A percentile compares a stretch with the other conserved stretches of the same genome.
These are phyloP conservation scores for Mythimna albipuncta DNA, from an alignment of 2,888 invertebrate genomes.

Conservation along the genomic window DNA sequence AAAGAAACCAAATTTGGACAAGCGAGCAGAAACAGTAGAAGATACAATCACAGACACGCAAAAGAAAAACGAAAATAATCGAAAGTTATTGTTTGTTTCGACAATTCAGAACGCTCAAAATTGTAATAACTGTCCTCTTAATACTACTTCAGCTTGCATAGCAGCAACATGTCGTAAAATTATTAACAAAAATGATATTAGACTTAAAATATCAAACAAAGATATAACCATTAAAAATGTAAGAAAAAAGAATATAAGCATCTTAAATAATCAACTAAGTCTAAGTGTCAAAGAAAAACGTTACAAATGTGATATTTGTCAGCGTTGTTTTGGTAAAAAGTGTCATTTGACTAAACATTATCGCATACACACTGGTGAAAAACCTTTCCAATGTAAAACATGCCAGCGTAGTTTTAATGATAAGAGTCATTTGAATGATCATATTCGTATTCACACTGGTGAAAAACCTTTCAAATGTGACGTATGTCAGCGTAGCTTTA, in stretches of 20 bases:
- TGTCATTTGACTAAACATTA: background rate
- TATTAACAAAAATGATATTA: background rate
- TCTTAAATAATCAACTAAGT: background rate
- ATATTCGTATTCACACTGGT: background rate
- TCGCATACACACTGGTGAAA: background rate
- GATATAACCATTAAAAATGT: background rate
- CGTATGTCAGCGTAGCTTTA: background rate
- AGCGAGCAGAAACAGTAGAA: background rate
- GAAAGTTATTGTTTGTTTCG: background rate
- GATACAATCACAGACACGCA: background rate
- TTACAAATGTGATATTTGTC: background rate
- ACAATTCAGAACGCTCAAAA: background rate
- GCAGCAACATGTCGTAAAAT: background rate
- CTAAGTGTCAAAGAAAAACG: background rate
- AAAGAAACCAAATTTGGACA: background rate
- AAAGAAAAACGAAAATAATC: background rate
- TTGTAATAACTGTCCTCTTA: background rate
- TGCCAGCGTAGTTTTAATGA: background rate
- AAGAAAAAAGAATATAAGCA: background rate
- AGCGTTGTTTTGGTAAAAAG: background rate
- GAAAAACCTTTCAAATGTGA: slow-evolving; percentile 2
- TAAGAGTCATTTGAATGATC: background rate
- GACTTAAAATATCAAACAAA: background rate
- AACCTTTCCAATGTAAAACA: background rate
- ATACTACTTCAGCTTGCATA: background rate